phyloP scores from a whole-genome alignment of 2,113 vertebrate species.

The Tonatia bakeri region DNA sequence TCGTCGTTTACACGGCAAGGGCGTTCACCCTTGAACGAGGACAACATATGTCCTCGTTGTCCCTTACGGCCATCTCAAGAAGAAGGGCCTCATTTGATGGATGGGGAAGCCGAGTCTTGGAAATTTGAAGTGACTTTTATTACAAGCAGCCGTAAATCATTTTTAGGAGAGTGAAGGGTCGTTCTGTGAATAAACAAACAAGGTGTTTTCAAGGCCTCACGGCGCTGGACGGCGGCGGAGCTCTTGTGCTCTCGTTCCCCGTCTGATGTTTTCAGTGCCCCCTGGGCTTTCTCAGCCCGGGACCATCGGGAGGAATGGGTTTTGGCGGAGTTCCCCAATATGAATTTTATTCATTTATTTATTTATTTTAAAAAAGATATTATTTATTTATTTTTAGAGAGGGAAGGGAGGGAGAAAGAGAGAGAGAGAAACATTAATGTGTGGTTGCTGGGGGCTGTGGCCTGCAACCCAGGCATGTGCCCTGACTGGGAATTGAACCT shows the following conservation, averaged over 20 bases:
- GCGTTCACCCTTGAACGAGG: no score
- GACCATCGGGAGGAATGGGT: accelerated
- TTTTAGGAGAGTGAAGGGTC: not conserved
- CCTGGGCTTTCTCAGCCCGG: not conserved
- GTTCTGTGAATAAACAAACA: not conserved
- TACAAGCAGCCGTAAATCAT: not conserved
- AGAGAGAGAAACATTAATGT: no score
- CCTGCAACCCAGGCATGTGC: no score
- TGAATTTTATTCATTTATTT: not conserved
- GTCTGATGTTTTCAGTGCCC: not conserved
- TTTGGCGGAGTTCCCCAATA: not conserved
- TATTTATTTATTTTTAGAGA: no score
- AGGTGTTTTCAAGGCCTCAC: not conserved
- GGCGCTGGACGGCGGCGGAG: not conserved
- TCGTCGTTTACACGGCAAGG: not conserved
- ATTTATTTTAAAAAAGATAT: no score
- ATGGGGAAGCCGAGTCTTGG: not conserved
- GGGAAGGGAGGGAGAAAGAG: no score
- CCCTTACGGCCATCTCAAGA: not conserved
- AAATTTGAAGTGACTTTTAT: not conserved
- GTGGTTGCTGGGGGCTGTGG: no score
- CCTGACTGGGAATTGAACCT: no score
- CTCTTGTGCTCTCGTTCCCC: accelerated
- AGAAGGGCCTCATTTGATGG: not conserved
- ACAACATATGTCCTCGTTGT: not conserved